Evolutionary conservation across 2,888 invertebrate genomes (phyloP), one percentile per base, ranked within the genome.

Genomic region (Andrena chrysosceles): DNA sequence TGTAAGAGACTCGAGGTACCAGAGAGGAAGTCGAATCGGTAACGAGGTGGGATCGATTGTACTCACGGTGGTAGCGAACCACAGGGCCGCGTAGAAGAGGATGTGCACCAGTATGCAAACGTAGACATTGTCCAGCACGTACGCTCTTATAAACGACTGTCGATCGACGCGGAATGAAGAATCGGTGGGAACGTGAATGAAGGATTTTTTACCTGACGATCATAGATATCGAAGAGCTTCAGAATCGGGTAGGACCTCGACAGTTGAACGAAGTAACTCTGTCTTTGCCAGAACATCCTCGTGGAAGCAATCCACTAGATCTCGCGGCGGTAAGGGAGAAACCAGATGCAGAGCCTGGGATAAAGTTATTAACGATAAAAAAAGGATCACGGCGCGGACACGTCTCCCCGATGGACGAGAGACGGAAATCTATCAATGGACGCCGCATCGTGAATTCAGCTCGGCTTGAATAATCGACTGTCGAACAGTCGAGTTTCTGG

Each of bases 11-110:
- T 4, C 7, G 10, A 56, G 7, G 10, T 56, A 54, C 20, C 23
- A 23, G 52, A 20, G 54, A 20, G 7, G 8, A 54, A 20, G 2
- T n/a, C 54, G 23, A 49, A 3, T 8, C 10, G 33, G 2, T 23
- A 2, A 0, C 7, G 5, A n/a, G 42, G 8, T 66, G 26, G 3
- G 8, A 23, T 48, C 1, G 49, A 42, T 5, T 13, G 3, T 42
- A 82, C 87, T 90, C 87, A 94, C 94, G 87, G 90, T 91, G 74
- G 90, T 91, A 26, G 92, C 91, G 77, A 91, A 93, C 93, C 93
- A 93, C 2, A 93, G 68, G 56, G 90, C 89, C 54, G 87, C 77
- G 78, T 93, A 93, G 81, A 93, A 91, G 16, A 93, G 54, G 33
- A 91, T 73, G 77, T 93, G 92, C 81, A 91, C 89, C 60, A 92